These are phyloP conservation scores for Poeciliopsis paucimaculata DNA, from an alignment of 2,797 vertebrate species.

Conservation along the genomic window DNA sequence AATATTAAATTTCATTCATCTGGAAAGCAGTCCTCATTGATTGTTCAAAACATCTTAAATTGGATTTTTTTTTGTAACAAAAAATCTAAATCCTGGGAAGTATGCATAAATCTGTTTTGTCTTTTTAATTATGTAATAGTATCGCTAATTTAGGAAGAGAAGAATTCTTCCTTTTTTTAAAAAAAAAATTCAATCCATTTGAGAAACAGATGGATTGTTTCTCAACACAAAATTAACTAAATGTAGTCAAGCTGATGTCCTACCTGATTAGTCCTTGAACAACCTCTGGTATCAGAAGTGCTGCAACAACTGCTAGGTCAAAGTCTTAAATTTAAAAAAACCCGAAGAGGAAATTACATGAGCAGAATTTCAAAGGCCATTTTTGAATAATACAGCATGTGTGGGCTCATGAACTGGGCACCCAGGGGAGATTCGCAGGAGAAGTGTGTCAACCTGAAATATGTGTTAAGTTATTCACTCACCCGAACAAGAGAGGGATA, in stretches of 20 bases:
- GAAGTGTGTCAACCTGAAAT: conserved; percentile 80
- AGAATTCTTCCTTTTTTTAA: neutral
- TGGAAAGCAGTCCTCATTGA: neutral
- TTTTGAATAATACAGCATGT: conserved; percentile 78
- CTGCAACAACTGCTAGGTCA: conserved; percentile 48
- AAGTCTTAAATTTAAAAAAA: conserved; percentile 29
- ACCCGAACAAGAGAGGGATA: conserved; percentile 37
- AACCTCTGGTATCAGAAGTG: conserved; percentile 30
- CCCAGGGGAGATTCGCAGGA: conserved; percentile 68
- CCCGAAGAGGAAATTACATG: conserved; percentile 42
- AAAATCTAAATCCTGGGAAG: neutral
- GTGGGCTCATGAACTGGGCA: conserved; percentile 65
- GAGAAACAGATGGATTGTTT: neutral
- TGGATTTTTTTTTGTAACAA: neutral
- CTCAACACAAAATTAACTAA: neutral
- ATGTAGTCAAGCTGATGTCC: neutral
- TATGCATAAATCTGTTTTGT: neutral
- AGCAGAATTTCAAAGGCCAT: conserved; percentile 47
- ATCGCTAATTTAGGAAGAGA: neutral
- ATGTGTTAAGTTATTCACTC: conserved; percentile 79
- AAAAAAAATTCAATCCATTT: no score
- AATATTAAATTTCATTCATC: neutral
- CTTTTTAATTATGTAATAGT: neutral
- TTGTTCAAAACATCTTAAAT: neutral
- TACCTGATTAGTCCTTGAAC: conserved; percentile 1